Conservation (phyloP, 2,888 invertebrate genomes). For the Drosophila birchii region DNA sequence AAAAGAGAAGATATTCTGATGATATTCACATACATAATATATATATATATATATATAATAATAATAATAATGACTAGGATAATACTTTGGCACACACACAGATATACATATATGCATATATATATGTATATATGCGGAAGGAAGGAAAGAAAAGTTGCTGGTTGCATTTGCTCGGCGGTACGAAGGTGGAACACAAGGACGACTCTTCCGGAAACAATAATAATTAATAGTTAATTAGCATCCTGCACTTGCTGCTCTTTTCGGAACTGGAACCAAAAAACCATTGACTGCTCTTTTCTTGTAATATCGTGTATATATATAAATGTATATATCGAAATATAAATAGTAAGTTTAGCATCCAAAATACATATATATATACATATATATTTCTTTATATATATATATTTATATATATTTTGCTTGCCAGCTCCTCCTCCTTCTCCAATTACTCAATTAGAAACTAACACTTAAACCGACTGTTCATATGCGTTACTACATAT, state of each 20-base stretch:
- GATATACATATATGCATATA: conserved; percentile 26
- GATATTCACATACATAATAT: conserved; percentile 12
- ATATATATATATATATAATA: no score
- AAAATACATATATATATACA: conserved; percentile 32
- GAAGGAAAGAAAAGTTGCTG: conserved; percentile 37
- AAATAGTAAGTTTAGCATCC: conserved; percentile 61
- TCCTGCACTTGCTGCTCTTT: conserved; percentile 26
- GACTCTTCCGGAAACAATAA: conserved; percentile 24
- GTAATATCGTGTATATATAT: conserved; percentile 49
- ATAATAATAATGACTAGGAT: conserved; percentile 33
- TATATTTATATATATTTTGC: conserved; percentile 26
- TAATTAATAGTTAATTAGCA: conserved; percentile 29
- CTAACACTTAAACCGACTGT: conserved; percentile 75
- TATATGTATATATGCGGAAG: conserved; percentile 21
- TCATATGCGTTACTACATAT: conserved; percentile 79
- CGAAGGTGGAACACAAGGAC: conserved; percentile 37
- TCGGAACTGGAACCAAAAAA: conserved; percentile 72
- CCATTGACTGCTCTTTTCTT: conserved; percentile 70
- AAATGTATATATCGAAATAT: conserved; percentile 59
- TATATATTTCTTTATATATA: no score
- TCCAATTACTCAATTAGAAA: conserved; percentile 52
- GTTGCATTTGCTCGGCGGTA: conserved; percentile 46
- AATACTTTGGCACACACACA: conserved; percentile 71
- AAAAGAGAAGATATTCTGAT: conserved; percentile 3
- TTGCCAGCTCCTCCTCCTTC: conserved; percentile 12